phyloP scores from a whole-genome alignment of 2,888 invertebrate species.

The Phorcus lineatus region DNA sequence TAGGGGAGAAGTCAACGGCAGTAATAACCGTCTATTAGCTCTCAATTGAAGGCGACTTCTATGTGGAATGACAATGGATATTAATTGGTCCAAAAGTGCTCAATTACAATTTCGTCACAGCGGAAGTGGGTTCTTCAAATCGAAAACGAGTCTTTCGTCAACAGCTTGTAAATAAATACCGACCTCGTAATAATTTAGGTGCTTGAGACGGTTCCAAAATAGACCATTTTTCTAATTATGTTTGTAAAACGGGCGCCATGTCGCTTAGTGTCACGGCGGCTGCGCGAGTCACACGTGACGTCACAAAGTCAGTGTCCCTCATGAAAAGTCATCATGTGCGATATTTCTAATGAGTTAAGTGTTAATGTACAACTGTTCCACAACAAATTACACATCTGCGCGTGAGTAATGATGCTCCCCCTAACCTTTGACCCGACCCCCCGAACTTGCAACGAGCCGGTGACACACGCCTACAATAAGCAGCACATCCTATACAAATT shows the following conservation, averaged over 20 bases:
- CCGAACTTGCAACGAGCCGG: background rate
- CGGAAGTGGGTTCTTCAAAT: constrained; percentile 7
- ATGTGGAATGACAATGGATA: constrained; percentile 13
- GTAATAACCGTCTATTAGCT: constrained; percentile 15
- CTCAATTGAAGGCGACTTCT: background rate
- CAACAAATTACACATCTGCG: constrained; percentile 8
- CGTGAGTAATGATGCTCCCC: background rate
- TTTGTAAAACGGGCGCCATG: background rate
- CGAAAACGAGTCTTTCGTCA: background rate
- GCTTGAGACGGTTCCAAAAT: background rate
- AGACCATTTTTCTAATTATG: too few species aligned
- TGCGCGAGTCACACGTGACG: background rate
- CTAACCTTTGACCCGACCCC: background rate
- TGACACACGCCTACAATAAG: background rate
- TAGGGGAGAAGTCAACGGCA: background rate
- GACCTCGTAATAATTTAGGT: background rate
- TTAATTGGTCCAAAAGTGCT: constrained; percentile 19
- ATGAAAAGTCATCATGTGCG: too few species aligned
- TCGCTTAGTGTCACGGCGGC: background rate
- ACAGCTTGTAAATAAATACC: constrained; percentile 4
- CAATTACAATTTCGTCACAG: constrained; percentile 26
- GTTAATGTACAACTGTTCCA: background rate
- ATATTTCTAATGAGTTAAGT: too few species aligned
- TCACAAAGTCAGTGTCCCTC: background rate
- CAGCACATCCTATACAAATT: background rate